phyloP scores from a whole-genome alignment of 2,888 invertebrate species.

The Troides helena region DNA sequence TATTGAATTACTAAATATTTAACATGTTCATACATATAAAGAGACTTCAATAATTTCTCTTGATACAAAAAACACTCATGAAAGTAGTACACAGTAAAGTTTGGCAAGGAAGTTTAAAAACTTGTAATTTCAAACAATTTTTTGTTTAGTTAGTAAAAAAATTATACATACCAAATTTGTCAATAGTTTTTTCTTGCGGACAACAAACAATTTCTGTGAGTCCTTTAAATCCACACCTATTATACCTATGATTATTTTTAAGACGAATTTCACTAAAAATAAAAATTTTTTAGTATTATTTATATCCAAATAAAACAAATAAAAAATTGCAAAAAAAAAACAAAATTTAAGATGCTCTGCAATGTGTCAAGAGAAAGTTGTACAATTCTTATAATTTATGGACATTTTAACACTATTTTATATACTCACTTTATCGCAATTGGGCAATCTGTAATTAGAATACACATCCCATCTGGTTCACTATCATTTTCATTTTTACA shows the following conservation, averaged over 20 bases:
- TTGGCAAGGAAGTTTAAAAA: not conserved
- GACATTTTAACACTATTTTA: not conserved
- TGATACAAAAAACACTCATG: no score
- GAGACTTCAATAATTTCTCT: no score
- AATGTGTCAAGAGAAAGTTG: not conserved
- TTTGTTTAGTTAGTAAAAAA: not conserved
- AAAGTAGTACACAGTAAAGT: no score
- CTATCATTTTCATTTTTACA: conserved; percentile 48
- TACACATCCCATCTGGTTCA: conserved; percentile 50
- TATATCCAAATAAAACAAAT: no score
- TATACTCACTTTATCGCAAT: conserved; percentile 58
- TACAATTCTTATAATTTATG: not conserved
- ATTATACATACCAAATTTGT: conserved; percentile 35
- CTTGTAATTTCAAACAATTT: not conserved
- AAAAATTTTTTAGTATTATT: not conserved
- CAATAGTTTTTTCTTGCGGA: conserved; percentile 41
- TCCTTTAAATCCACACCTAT: conserved; percentile 68
- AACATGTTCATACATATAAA: no score
- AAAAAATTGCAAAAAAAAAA: not conserved
- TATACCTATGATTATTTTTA: conserved; percentile 47
- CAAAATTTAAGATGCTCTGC: not conserved
- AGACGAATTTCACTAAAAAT: conserved; percentile 47
- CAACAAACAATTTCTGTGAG: conserved; percentile 74
- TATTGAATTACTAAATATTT: no score
- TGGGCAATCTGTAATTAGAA: conserved; percentile 50